These are phyloP conservation scores for Beris chalybata DNA, from an alignment of 2,888 invertebrate genomes.

Conservation along the genomic window DNA sequence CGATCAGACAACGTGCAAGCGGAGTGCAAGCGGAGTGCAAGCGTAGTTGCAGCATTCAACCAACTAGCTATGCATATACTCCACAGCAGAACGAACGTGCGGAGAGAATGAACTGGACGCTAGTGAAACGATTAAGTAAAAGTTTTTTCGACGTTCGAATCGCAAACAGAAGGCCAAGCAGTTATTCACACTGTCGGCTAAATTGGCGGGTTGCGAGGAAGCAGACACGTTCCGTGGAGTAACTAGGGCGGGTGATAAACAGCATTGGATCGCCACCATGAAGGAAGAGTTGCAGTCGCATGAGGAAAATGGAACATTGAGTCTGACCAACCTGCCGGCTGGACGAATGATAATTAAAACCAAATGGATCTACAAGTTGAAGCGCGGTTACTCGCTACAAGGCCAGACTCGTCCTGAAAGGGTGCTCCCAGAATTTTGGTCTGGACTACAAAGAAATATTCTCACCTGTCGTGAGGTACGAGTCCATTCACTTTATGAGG, in stretches of 20 bases:
- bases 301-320: conserved; percentile 40
- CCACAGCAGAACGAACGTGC: not conserved
- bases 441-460: conserved; percentile 41
- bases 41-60: not conserved
- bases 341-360: conserved; percentile 39
- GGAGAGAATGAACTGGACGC: too few relatives aligned
- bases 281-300: conserved; percentile 41
- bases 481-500: conserved; percentile 36
- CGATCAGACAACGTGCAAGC: too few relatives aligned
- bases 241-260: not conserved
- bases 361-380: conserved; percentile 43
- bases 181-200: not conserved
- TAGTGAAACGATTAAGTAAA: too few relatives aligned
- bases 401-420: conserved; percentile 43
- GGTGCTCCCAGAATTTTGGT: conserved; percentile 41
- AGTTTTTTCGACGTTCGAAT: conserved; percentile 7
- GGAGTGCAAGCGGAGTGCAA: too few relatives aligned
- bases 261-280: conserved; percentile 41
- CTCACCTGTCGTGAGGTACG: conserved; percentile 39
- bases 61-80: conserved; percentile 1
- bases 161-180: not conserved
- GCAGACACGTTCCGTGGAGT: too few relatives aligned
- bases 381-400: conserved; percentile 37
- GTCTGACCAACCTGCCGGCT: conserved; percentile 38
- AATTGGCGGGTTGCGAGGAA: not conserved